Conservation (phyloP, 2,888 invertebrate species). For the Cylindroiulus punctatus region DNA sequence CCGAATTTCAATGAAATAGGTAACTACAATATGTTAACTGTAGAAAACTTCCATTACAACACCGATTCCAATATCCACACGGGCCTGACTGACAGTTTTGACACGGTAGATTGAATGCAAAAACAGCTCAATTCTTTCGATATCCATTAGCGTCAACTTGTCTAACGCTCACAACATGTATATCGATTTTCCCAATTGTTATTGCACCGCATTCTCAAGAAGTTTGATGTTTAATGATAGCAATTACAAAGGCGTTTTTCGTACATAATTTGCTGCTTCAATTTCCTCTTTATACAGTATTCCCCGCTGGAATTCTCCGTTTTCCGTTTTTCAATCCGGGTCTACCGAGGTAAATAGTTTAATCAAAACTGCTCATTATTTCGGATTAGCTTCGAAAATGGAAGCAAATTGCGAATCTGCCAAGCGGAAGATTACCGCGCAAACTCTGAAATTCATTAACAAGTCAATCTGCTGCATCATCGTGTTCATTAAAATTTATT, state of each 20-base stretch:
- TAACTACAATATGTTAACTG: constrained; percentile 63
- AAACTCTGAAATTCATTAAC: background rate
- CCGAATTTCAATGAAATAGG: constrained; percentile 94
- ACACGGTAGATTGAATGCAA: constrained; percentile 25
- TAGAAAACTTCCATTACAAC: background rate
- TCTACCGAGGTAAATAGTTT: constrained; percentile 63
- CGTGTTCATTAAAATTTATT: constrained; percentile 4
- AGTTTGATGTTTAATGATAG: background rate
- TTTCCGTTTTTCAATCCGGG: constrained; percentile 64
- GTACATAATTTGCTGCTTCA: background rate
- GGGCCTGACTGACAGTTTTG: background rate
- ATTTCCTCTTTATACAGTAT: constrained; percentile 61
- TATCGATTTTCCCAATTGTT: constrained; percentile 44
- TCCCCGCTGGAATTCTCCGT: constrained; percentile 65
- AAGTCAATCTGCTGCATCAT: background rate
- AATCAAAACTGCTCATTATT: constrained; percentile 24
- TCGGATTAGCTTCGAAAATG: background rate
- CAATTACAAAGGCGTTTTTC: background rate
- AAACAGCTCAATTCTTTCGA: constrained; percentile 23
- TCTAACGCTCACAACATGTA: background rate
- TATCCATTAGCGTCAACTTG: constrained; percentile 30
- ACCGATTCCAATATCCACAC: background rate
- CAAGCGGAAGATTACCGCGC: constrained; percentile 8
- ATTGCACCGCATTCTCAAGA: background rate
- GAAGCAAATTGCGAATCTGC: background rate